Evolutionary conservation across 2,113 vertebrate genomes (phyloP).

Genomic region (Chloropsis hardwickii): DNA sequence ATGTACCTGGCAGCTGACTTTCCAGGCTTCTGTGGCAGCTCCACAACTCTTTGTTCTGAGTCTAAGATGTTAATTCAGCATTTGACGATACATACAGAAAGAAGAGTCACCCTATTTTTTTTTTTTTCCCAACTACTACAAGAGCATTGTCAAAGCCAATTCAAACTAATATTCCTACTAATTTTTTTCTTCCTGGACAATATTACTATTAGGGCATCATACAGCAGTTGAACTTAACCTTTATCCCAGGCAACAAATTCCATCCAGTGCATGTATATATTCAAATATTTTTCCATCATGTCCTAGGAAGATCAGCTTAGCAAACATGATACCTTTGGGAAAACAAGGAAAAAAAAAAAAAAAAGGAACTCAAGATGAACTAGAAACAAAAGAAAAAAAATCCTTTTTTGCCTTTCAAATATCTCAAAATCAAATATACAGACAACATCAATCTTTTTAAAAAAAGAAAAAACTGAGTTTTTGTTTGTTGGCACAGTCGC

Average conservation of each 20-base stretch:
- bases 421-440: neutral
- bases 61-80: neutral
- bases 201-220: neutral
- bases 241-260: neutral
- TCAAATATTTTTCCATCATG: neutral
- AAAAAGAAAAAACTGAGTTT: neutral
- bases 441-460: neutral
- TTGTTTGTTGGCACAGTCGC: neutral
- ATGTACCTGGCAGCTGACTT: neutral
- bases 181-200: neutral
- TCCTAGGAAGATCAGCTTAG: neutral
- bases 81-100: neutral
- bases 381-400: neutral
- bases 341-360: neutral
- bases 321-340: neutral
- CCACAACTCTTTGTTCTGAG: neutral
- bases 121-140: accelerated
- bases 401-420: neutral
- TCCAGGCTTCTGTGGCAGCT: neutral
- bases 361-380: neutral
- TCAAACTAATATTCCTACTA: neutral
- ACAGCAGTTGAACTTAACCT: neutral
- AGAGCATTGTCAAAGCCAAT: neutral
- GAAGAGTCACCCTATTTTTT: neutral
- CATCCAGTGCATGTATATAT: neutral